phyloP scores from a whole-genome alignment of 2,888 invertebrate genomes.

The Acanthosepion esculentum region DNA sequence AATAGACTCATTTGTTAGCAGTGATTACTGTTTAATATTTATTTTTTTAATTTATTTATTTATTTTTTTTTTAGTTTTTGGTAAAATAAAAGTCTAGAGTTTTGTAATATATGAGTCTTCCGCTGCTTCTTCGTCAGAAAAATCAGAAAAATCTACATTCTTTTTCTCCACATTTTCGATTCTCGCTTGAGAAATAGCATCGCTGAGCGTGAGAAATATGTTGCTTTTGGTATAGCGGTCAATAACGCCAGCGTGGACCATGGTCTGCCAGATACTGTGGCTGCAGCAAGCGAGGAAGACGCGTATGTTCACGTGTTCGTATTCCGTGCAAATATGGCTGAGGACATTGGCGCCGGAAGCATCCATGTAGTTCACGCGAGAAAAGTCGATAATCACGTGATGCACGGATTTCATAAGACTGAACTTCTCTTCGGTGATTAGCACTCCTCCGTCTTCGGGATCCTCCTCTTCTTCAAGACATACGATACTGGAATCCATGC shows the following conservation, averaged over 20 bases:
- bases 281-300: conserved; percentile 65
- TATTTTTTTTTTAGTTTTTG: too few relatives aligned
- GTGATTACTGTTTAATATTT: too few relatives aligned
- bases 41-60: too few relatives aligned
- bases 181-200: conserved; percentile 65
- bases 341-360: conserved; percentile 69
- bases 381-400: conserved; percentile 67
- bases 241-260: conserved; percentile 64
- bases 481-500: conserved; percentile 52
- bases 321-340: conserved; percentile 66
- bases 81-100: conserved; percentile 51
- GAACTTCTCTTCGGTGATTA: conserved; percentile 64
- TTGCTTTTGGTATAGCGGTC: conserved; percentile 63
- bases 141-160: conserved; percentile 60
- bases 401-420: conserved; percentile 63
- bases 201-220: conserved; percentile 63
- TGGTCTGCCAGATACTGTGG: conserved; percentile 60
- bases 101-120: conserved; percentile 67
- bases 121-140: conserved; percentile 66
- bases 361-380: conserved; percentile 67
- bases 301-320: conserved; percentile 66
- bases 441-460: conserved; percentile 63
- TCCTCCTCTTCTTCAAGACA: conserved; percentile 55
- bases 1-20: too few relatives aligned
- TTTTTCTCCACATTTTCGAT: conserved; percentile 37